phyloP scores from a whole-genome alignment of 2,797 vertebrate species.

The Eutrigla gurnardus region DNA sequence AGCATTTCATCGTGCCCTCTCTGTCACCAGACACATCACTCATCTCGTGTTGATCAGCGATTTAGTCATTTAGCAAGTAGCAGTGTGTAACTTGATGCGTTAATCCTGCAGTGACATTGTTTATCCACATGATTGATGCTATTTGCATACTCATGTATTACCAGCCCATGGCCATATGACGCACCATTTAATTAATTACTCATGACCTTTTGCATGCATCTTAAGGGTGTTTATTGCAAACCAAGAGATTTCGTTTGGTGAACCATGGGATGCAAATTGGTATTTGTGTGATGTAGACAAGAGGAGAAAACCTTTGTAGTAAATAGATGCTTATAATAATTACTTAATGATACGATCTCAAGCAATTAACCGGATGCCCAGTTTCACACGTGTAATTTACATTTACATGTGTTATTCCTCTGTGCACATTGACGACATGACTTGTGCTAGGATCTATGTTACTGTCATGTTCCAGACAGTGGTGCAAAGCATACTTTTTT shows the following conservation, averaged over 20 bases:
- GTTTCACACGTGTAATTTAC: neutral
- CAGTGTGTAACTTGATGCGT: constrained; percentile 20
- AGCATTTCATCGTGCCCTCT: constrained; percentile 16
- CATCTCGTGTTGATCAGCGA: constrained; percentile 18
- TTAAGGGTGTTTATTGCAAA: constrained; percentile 7
- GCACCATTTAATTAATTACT: constrained; percentile 20
- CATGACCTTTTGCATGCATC: constrained; percentile 10
- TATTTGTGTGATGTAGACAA: neutral
- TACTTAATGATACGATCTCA: neutral
- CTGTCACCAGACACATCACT: neutral
- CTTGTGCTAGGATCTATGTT: neutral
- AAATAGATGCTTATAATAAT: neutral
- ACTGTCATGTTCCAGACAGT: neutral
- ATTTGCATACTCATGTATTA: constrained; percentile 24
- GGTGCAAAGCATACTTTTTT: neutral
- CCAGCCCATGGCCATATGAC: neutral
- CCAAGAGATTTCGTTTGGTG: neutral
- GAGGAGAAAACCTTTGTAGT: neutral
- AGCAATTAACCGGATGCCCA: neutral
- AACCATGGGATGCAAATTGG: neutral
- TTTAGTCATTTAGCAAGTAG: constrained; percentile 32
- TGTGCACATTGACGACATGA: neutral
- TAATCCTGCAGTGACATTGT: constrained; percentile 30
- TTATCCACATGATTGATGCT: constrained; percentile 30
- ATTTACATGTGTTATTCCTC: constrained; percentile 4